Conservation (phyloP, 2,113 vertebrate species). For the Carlito syrichta region DNA sequence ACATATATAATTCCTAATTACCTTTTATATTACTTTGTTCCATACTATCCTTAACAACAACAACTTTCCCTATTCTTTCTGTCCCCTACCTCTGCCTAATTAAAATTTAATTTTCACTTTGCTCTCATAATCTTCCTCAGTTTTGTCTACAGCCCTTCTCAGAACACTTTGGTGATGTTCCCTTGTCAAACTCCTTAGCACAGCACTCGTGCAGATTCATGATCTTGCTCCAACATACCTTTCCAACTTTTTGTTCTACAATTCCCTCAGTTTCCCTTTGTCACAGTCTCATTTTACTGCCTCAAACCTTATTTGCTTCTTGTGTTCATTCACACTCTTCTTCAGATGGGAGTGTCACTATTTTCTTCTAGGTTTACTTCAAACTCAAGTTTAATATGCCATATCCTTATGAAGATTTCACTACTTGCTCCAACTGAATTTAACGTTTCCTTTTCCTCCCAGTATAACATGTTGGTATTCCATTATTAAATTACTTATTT, state of each 20-base stretch:
- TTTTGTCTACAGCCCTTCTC: background rate
- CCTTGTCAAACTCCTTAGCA: background rate
- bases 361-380: background rate
- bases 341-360: background rate
- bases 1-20: background rate
- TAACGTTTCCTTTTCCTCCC: background rate
- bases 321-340: background rate
- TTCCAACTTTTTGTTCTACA: background rate
- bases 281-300: background rate
- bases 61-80: background rate
- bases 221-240: background rate
- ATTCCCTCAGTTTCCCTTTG: background rate
- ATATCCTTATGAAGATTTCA: background rate
- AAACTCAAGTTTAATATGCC: background rate
- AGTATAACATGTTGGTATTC: background rate
- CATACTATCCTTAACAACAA: background rate
- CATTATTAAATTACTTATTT: background rate
- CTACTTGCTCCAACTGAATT: background rate
- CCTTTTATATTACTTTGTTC: background rate
- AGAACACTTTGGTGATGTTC: background rate
- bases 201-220: background rate
- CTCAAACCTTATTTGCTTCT: background rate
- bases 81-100: background rate
- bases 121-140: background rate
- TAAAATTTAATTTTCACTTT: background rate